Base-by-base conservation (phyloP, 2,888 invertebrate genomes). In the Drosophila neutralis region DNA sequence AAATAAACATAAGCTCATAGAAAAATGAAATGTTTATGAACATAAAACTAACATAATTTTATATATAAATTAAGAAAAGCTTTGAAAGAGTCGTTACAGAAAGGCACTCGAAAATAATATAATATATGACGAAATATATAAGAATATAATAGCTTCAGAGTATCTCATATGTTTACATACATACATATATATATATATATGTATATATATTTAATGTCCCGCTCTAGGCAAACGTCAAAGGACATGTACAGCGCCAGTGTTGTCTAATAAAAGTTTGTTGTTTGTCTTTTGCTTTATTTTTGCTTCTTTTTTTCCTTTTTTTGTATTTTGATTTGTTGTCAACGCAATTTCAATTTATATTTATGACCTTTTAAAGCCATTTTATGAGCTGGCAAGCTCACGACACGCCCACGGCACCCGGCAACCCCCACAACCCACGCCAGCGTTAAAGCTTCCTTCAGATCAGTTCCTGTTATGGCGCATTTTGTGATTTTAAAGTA, bases 301-400 rank as follows among this genome's bases (percentile, higher is more conserved):
- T 57, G 11, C 10, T 2, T 40, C 2, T 18, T 38, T 38, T 7
- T 62, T 49, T 40, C 2, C 15, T 31, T 33, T 42, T 56, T 27
- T 38, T 51, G n/a, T 42, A 42, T 45, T 45, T 64, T 53, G 56
- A 72, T 70, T 78, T 74, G 82, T 77, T 77, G 86, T 79, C 80
- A 76, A 76, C 78, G 86, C 84, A 83, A 84, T 86, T 89, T 90
- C 81, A 86, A 87, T 84, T 89, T 89, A 81, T 89, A 83, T 89
- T 90, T 90, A 89, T 83, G 86, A 78, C 81, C 79, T 76, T 84
- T 86, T 83, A 89, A 84, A 73, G 75, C 48, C 60, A 72, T 84
- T 89, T 89, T 90, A 89, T 89, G 89, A 89, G 76, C 83, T 89
- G 80, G 63, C 80, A 87, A 83, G 70, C 63, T 57, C 59, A 40